Evolutionary conservation across 2,113 vertebrate species (phyloP), one percentile per base, ranked within the genome.

Genomic region (Enhydra lutris): DNA sequence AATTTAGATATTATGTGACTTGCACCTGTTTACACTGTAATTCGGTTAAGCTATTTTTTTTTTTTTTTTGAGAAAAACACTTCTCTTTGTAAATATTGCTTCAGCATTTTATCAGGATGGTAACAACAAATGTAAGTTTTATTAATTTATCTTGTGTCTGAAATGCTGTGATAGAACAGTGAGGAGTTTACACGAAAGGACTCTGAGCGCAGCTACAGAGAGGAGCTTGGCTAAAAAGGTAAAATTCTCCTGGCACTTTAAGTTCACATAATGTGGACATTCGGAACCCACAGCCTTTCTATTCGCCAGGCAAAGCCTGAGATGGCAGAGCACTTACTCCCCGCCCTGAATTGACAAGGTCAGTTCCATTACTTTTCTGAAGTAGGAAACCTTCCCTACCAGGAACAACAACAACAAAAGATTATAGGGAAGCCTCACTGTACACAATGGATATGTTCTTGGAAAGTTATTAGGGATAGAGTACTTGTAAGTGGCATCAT

Each of bases 401-500:
- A 42, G 67, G 39, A 42, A 80, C 78, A 42, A 42, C 26, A 45
- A 52, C 47, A 73, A 45, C 45, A 88, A 91, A 63, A 24, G 89
- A 57, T 92, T 87, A 63, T 26, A 63, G 78, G 57, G 52, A 39
- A 95, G 63, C 50, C 47, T 39, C 52, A 57, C 39, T 18, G 57
- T 90, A 93, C 71, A 94, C 94, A 97, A 97, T 93, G 95, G 84
- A n/a, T 50, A 52, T 13, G 47, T 93, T 95, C 96, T 94, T 67
- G 42, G 94, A 91, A 90, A 97, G 88, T 93, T 94, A 78, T 96
- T 85, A 84, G 67, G 97, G 97, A 94, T 59, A 98, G 87, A 73
- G 52, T 67, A 42, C 95, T 97, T 97, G 97, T 95, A 97, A 98
- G 88, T 91, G 96, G 97, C 89, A 88, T 88, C 74, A 57, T 93